A percentile compares a stretch with the other conserved stretches of the same genome.
phyloP scores from a whole-genome alignment of 2,113 vertebrate genomes.

The Silurus glanis region DNA sequence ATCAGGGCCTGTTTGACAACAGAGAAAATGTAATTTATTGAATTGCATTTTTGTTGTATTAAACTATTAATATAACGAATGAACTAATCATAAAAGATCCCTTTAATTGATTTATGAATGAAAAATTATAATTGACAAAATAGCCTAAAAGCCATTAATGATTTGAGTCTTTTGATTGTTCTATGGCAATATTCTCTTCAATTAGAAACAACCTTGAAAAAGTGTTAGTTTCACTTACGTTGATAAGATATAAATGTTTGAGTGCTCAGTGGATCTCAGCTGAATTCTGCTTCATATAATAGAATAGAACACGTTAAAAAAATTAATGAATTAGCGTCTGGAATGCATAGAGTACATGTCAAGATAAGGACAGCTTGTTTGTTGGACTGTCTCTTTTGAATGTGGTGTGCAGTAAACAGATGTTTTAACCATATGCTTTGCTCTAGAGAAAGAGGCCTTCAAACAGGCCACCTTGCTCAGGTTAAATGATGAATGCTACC shows the following conservation, averaged over 20 bases:
- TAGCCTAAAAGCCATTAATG: background rate
- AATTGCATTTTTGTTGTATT: background rate
- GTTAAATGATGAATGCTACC: slow-evolving; percentile 74
- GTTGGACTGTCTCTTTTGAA: slow-evolving; percentile 74
- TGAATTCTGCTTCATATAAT: background rate
- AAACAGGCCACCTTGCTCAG: slow-evolving; percentile 62
- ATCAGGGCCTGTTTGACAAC: background rate
- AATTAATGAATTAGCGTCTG: slow-evolving; percentile 35
- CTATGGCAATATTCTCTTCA: background rate
- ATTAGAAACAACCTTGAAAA: background rate
- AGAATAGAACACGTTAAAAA: slow-evolving; percentile 4
- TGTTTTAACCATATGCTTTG: slow-evolving; percentile 76
- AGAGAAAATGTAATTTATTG: background rate
- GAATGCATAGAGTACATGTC: slow-evolving; percentile 40
- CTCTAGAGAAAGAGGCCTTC: slow-evolving; percentile 73
- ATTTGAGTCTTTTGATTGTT: no score
- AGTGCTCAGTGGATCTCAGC: background rate
- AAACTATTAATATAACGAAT: background rate
- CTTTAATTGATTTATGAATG: background rate
- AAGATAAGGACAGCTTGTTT: slow-evolving; percentile 69
- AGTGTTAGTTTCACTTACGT: no score
- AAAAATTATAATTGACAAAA: background rate
- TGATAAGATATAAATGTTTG: background rate
- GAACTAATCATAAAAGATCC: background rate
- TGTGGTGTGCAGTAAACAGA: slow-evolving; percentile 72